Percentiles rank a stretch among this genome's conserved stretches.
These are phyloP conservation scores for Campaea margaritaria DNA, from an alignment of 2,888 invertebrate genomes.

Conservation along the genomic window DNA sequence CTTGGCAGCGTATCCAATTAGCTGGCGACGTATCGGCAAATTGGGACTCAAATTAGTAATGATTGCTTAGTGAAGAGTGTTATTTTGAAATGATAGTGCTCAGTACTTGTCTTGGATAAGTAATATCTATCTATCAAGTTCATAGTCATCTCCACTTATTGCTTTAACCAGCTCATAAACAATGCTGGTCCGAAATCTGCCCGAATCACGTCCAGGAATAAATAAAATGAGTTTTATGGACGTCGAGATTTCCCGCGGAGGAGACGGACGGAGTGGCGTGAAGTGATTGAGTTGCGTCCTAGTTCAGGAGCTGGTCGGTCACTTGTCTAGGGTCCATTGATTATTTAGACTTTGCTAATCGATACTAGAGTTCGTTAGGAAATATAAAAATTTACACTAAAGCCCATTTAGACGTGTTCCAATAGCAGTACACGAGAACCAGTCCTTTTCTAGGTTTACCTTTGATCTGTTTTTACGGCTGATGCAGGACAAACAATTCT, in stretches of 20 bases:
- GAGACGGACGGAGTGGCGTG: slow-evolving; percentile 14
- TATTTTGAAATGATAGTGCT: too few relatives aligned
- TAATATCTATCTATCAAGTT: not conserved
- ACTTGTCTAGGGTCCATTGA: not conserved
- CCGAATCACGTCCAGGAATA: slow-evolving; percentile 15
- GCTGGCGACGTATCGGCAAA: too few relatives aligned
- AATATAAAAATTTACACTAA: too few relatives aligned
- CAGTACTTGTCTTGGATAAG: not conserved
- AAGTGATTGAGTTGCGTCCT: slow-evolving; percentile 22
- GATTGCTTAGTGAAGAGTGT: too few relatives aligned
- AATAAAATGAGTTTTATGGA: slow-evolving; percentile 26
- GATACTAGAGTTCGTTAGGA: too few relatives aligned
- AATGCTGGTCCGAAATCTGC: slow-evolving; percentile 26
- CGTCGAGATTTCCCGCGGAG: not conserved
- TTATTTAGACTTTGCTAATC: not conserved
- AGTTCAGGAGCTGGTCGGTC: not conserved
- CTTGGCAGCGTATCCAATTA: too few relatives aligned
- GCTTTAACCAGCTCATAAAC: slow-evolving; percentile 15
- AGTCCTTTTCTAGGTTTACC: too few relatives aligned
- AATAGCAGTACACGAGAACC: too few relatives aligned
- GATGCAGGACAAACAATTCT: too few relatives aligned
- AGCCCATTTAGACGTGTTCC: too few relatives aligned
- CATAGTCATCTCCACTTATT: not conserved
- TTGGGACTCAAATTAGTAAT: too few relatives aligned
- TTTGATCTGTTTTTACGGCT: too few relatives aligned